Evolutionary conservation across 2,113 vertebrate genomes (phyloP).

Genomic region (Phoenicopterus ruber): DNA sequence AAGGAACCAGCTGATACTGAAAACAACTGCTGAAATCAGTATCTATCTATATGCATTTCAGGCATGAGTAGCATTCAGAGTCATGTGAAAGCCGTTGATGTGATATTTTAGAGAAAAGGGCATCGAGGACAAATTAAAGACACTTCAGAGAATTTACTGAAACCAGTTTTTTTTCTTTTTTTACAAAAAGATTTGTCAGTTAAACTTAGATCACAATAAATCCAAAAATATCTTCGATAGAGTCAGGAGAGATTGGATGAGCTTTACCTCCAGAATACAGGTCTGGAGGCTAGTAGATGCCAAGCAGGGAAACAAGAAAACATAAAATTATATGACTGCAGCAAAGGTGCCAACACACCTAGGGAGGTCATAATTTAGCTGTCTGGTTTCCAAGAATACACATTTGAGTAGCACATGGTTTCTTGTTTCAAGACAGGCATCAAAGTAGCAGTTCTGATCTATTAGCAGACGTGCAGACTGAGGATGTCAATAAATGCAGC

Average conservation of each 20-base stretch:
- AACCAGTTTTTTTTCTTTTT: background rate
- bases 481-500: background rate
- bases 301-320: background rate
- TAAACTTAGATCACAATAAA: background rate
- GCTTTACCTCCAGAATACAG: background rate
- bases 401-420: constrained; percentile 23
- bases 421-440: constrained; percentile 14
- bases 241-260: background rate
- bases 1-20: constrained; percentile 36
- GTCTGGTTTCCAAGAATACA: constrained; percentile 17
- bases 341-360: constrained; percentile 27
- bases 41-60: background rate
- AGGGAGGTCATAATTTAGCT: constrained; percentile 18
- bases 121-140: background rate
- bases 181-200: background rate
- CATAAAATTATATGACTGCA: background rate
- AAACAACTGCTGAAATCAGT: constrained; percentile 29
- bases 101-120: background rate
- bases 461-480: background rate
- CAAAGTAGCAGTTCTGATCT: background rate
- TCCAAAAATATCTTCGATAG: background rate
- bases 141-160: background rate
- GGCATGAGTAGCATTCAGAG: background rate
- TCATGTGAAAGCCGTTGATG: background rate
- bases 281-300: background rate